Base-by-base conservation (phyloP, 2,113 vertebrate species). In the Gracilinanus agilis region DNA sequence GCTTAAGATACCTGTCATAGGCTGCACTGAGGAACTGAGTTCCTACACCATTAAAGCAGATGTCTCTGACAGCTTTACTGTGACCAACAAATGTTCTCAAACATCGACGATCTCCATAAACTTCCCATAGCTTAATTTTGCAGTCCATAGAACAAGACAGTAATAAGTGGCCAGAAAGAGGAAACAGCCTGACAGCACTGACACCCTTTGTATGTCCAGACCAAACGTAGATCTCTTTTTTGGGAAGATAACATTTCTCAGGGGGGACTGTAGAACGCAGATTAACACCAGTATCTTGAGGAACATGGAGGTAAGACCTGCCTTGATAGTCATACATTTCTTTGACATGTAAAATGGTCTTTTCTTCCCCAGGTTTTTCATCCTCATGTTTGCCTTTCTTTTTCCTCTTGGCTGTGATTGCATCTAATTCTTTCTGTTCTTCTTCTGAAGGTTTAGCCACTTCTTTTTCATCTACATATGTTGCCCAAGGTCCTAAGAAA, bases 91-190 rank as follows among this genome's bases (percentile, higher is more conserved):
- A 99, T 0, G 99, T 99, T 94, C 99, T 98, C 91, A 99, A 98
- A 95, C 99, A 99, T 97, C 99, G 99, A 97, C 99, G 98, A 89
- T 99, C 99, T n/a, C 98, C 98, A 91, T 99, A 99, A n/a, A 99
- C 99, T 95, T 99, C 99, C 99, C 99, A 99, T 0, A 99, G 97
- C 99, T 99, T 99, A 97, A 99, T 99, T 98, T 99, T 99, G 98
- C 99, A 99, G 98, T 99, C 99, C 99, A 99, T 99, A 95, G 99
- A 99, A 97, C 97, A 99, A 95, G 99, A 99, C 75, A 99, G 98
- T 95, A 99, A 97, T 56, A 99, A 98, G 97, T 99, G 99, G 89
- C 99, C 99, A 90, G 99, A 99, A 0, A 96, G 97, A n/a, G 99
- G 99, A 97, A 99, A 99, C 92, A 99, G 98, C 49, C 99, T 98